Base-by-base conservation (phyloP, 1,140 invertebrate species). In the Microvelia longipes region DNA sequence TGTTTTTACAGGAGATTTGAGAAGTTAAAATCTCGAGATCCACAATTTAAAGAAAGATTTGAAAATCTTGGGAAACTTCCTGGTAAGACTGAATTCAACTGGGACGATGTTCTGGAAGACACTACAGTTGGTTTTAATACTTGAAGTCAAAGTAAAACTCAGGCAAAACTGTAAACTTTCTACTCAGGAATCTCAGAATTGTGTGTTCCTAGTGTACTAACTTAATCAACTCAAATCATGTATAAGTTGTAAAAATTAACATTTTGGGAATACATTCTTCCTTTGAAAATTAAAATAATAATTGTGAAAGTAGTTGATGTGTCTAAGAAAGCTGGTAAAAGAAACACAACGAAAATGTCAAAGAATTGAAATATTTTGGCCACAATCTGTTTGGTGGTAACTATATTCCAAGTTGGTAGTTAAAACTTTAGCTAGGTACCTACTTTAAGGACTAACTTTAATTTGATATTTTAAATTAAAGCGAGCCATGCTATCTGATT, bases 91-190 rank as follows among this genome's bases (percentile, higher is more conserved):
- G 89, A 90, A 78, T 92, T 92, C 78, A 90, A 92, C 81, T 92
- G 90, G 90, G 90, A 92, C 79, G 89, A 87, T 79, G 88, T 88
- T 73, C 82, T 90, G 69, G 88, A 90, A 74, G 88, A 90, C 76
- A 86, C 85, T 61, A 83, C 84, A 24, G 19, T 71, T 29, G 68
- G 62, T 13, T 68, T 63, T 24, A 72, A 72, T 30, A 72, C 71
- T 27, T 72, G 60, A 71, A 71, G 67, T n/a, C n/a, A n/a, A n/a
- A n/a, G n/a, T 63, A 63, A n/a, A 1, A 25, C 27, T 2, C 15
- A 11, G 27, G 24, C 62, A 2, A 26, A 0, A n/a, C 24, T 63
- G 24, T 13, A 25, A n/a, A 1, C 19, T 13, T 15, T 2, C 25
- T n/a, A 2, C 19, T 13, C 60, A 11, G 35, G 60, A 2, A 1